Conservation (phyloP, 2,888 invertebrate species). For the Pyrrhosoma nymphula region DNA sequence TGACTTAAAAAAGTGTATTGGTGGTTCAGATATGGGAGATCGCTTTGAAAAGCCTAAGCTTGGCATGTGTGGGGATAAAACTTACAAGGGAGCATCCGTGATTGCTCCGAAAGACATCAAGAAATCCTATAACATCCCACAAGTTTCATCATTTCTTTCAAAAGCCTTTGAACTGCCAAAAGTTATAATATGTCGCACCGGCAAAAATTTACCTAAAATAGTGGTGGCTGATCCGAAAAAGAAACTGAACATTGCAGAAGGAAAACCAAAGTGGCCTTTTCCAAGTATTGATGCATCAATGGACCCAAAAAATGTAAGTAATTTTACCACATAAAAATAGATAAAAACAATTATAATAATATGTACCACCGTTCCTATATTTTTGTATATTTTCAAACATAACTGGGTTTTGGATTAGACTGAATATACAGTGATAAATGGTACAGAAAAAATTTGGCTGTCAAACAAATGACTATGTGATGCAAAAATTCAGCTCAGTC, state of each 20-base stretch:
- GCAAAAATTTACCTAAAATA: slow-evolving; percentile 80
- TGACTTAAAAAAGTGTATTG: background rate
- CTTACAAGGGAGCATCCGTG: slow-evolving; percentile 64
- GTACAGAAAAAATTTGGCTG: no score
- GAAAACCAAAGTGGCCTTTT: slow-evolving; percentile 4
- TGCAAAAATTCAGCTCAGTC: no score
- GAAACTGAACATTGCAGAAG: slow-evolving; percentile 58
- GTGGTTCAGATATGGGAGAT: background rate
- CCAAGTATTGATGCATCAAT: slow-evolving; percentile 9
- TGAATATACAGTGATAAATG: no score
- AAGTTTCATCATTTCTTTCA: slow-evolving; percentile 25
- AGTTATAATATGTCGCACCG: slow-evolving; percentile 80
- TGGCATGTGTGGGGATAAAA: slow-evolving; percentile 75
- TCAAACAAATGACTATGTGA: no score
- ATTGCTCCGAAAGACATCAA: slow-evolving; percentile 42
- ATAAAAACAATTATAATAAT: background rate
- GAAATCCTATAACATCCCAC: background rate
- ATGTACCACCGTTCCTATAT: no score
- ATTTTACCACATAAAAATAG: background rate
- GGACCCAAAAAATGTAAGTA: slow-evolving; percentile 50
- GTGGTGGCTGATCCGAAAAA: slow-evolving; percentile 78
- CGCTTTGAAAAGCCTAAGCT: slow-evolving; percentile 17
- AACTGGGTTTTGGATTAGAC: no score
- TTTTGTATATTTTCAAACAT: no score
- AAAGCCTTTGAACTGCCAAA: slow-evolving; percentile 77